Base-by-base conservation (phyloP, 2,888 invertebrate genomes). In the Macrophya alboannulata region DNA sequence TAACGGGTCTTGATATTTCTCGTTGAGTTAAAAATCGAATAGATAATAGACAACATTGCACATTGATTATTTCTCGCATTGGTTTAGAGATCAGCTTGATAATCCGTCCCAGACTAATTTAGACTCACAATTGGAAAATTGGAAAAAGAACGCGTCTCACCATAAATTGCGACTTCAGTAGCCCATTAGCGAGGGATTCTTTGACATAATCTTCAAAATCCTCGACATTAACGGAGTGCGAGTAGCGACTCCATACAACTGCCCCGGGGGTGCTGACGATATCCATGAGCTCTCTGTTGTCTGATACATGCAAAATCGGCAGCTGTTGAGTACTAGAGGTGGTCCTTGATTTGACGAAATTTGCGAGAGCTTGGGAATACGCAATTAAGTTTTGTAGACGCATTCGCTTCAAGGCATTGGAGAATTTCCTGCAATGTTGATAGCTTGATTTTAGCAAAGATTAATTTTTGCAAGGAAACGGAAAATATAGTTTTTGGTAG, bases 121-220 rank as follows among this genome's bases (percentile, higher is more conserved):
- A n/a, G 51, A n/a, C 51, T 51, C 8, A 51, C n/a, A 51, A n/a
- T n/a, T n/a, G n/a, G n/a, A n/a, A 9, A 5, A 76, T 4, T 25
- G n/a, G 68, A 6, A 68, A n/a, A 4, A 12, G 25, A 3, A 15
- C 10, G 15, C 0, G 40, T 59, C 4, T 89, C 86, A 94, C 94
- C 48, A 88, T 89, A 86, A 92, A 93, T 86, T 94, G 94, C 37
- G 87, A 89, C 59, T 91, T 88, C 15, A 94, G 86, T 77, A 91
- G 89, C 6, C 92, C 92, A 86, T 88, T 91, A 31, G 90, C 87
- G 51, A 94, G 90, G 0, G 92, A 90, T 6, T 88, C 85, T 87
- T 91, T 93, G 0, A 94, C 93, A 86, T 94, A 94, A 51, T 91
- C 88, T 86, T 93, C 93, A 76, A 94, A 93, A 62, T 94, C 92